Conservation (phyloP, 2,797 vertebrate species). For the Pseudochirops cupreus region DNA sequence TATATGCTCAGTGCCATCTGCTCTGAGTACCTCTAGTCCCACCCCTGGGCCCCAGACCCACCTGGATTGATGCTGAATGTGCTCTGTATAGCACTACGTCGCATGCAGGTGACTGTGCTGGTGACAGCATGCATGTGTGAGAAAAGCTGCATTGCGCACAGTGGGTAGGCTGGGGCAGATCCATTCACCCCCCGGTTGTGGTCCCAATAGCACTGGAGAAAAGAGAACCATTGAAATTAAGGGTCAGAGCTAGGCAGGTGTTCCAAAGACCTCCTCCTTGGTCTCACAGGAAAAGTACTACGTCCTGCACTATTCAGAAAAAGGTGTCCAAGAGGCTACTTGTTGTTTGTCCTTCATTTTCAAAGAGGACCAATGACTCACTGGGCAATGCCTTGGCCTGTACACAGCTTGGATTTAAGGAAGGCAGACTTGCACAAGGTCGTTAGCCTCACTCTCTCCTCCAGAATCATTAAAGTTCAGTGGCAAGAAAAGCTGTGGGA, state of each 20-base stretch:
- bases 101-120: constrained; percentile 95
- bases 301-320: too few species aligned
- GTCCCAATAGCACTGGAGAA: constrained; percentile 89
- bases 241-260: constrained; percentile 3
- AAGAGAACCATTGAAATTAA: constrained; percentile 34
- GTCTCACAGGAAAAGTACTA: not conserved
- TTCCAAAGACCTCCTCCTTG: not conserved
- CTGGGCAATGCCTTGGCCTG: not conserved
- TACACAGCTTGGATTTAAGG: not conserved
- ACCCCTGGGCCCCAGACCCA: constrained; percentile 64
- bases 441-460: not conserved
- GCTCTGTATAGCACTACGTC: constrained; percentile 91
- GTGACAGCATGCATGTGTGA: constrained; percentile 96
- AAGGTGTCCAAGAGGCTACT: too few species aligned
- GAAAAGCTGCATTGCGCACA: constrained; percentile 97
- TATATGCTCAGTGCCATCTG: not conserved
- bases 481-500: not conserved
- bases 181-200: constrained; percentile 89
- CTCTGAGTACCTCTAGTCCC: not conserved
- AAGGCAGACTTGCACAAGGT: not conserved
- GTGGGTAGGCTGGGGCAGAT: constrained; percentile 88
- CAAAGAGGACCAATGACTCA: not conserved
- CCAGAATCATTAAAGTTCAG: not conserved
- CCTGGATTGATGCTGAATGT: constrained; percentile 94
- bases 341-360: not conserved